A percentile compares a stretch with the other conserved stretches of the same genome.
phyloP scores from a whole-genome alignment of 2,888 invertebrate species.

The Congeria kusceri region DNA sequence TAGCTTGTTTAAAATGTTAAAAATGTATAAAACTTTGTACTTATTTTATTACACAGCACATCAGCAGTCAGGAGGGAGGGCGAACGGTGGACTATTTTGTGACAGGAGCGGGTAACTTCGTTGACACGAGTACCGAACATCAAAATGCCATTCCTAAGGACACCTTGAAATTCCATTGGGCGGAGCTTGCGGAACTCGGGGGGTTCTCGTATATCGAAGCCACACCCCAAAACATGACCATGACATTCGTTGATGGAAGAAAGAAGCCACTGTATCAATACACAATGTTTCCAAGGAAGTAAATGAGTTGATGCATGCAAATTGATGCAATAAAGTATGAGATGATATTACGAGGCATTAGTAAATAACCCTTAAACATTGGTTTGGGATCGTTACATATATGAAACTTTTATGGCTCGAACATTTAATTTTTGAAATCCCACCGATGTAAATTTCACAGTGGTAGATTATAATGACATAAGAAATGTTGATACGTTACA shows the following conservation, averaged over 20 bases:
- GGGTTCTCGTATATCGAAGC: conserved; percentile 82
- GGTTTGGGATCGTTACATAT: too few species aligned
- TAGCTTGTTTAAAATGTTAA: too few species aligned
- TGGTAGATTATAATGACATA: too few species aligned
- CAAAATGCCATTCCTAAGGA: conserved; percentile 76
- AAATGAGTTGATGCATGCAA: background rate
- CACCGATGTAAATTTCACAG: too few species aligned
- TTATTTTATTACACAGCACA: conserved; percentile 33
- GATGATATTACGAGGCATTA: too few species aligned
- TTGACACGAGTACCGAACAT: conserved; percentile 82
- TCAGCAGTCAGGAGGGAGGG: conserved; percentile 52
- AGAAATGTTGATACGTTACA: too few species aligned
- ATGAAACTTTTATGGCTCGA: too few species aligned
- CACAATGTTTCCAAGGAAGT: conserved; percentile 72
- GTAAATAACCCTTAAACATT: too few species aligned
- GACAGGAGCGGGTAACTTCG: conserved; percentile 85
- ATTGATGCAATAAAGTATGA: too few species aligned
- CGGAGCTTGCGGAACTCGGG: conserved; percentile 81
- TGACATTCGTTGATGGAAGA: conserved; percentile 76
- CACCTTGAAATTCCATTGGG: conserved; percentile 83
- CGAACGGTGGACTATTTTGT: conserved; percentile 84
- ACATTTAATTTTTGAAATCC: too few species aligned
- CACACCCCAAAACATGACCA: conserved; percentile 76
- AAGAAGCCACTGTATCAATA: conserved; percentile 73
- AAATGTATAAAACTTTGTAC: background rate